phyloP scores from a whole-genome alignment of 2,797 vertebrate species.

The Argyrosomus regius region DNA sequence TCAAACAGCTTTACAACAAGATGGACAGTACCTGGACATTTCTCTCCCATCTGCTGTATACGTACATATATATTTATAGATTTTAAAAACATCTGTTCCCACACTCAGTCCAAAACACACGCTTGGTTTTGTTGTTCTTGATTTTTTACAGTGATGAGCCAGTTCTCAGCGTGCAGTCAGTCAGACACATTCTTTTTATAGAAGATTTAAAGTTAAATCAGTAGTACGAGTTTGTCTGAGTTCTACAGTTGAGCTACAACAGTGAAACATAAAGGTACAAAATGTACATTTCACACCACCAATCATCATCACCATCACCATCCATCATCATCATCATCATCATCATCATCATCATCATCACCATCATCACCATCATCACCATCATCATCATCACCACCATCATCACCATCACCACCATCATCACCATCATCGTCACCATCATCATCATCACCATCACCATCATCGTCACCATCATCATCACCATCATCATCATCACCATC shows the following conservation, averaged over 20 bases:
- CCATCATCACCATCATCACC: constrained; percentile 65
- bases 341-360: constrained; percentile 70
- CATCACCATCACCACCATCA: constrained; percentile 70
- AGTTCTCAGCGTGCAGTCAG: constrained; percentile 81
- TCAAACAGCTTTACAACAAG: constrained; percentile 76
- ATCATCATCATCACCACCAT: constrained; percentile 69
- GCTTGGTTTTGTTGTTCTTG: constrained; percentile 19
- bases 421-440: too few species aligned
- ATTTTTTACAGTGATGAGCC: constrained; percentile 88
- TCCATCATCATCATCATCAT: constrained; percentile 55
- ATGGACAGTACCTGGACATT: constrained; percentile 43
- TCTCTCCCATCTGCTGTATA: constrained; percentile 56
- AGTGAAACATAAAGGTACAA: constrained; percentile 91
- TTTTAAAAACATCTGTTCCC: constrained; percentile 57
- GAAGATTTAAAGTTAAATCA: constrained; percentile 91
- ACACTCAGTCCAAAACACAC: constrained; percentile 81
- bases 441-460: too few species aligned
- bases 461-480: too few species aligned
- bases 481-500: constrained; percentile 65
- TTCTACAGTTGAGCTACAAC: constrained; percentile 92
- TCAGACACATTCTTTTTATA: constrained; percentile 69
- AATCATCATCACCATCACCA: constrained; percentile 64
- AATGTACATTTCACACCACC: constrained; percentile 90
- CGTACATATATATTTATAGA: constrained; percentile 64
- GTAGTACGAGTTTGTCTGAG: constrained; percentile 89